Evolutionary conservation across 2,888 invertebrate species (phyloP).

Genomic region (Conops quadrifasciatus): DNA sequence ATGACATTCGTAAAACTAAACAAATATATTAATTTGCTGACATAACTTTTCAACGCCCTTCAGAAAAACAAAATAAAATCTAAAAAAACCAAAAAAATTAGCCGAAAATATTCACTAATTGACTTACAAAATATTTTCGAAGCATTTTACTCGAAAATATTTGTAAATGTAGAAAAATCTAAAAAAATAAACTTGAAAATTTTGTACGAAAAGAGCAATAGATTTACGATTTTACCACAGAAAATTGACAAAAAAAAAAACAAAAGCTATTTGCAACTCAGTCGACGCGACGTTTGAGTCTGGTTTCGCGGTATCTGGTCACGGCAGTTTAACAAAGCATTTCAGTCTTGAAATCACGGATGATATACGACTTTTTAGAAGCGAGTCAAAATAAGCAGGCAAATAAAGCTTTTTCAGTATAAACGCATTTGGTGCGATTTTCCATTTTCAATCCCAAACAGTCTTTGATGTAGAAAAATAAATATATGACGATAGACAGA

Average conservation of each 20-base stretch:
- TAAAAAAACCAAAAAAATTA: conserved; percentile 31
- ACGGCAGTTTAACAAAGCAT: no score
- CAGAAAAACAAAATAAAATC: neutral
- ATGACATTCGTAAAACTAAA: no score
- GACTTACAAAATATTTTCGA: conserved; percentile 52
- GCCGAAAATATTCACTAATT: conserved; percentile 28
- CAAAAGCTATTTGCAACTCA: neutral
- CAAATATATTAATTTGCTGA: no score
- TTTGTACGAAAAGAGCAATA: conserved; percentile 34
- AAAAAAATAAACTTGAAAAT: conserved; percentile 42
- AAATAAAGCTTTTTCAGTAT: no score
- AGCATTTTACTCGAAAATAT: conserved; percentile 55
- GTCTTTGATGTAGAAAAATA: no score
- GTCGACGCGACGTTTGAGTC: neutral
- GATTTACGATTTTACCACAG: conserved; percentile 38
- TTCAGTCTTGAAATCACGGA: no score
- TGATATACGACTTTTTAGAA: no score
- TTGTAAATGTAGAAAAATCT: conserved; percentile 36
- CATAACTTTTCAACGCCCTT: conserved; percentile 15
- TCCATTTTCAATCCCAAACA: no score
- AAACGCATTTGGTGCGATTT: no score
- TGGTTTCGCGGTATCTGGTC: no score
- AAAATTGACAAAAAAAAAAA: conserved; percentile 7
- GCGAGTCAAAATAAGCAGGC: no score
- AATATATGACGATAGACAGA: no score